These are phyloP conservation scores for Rhopalosiphum padi DNA, from an alignment of 1,140 invertebrate genomes.

Conservation along the genomic window DNA sequence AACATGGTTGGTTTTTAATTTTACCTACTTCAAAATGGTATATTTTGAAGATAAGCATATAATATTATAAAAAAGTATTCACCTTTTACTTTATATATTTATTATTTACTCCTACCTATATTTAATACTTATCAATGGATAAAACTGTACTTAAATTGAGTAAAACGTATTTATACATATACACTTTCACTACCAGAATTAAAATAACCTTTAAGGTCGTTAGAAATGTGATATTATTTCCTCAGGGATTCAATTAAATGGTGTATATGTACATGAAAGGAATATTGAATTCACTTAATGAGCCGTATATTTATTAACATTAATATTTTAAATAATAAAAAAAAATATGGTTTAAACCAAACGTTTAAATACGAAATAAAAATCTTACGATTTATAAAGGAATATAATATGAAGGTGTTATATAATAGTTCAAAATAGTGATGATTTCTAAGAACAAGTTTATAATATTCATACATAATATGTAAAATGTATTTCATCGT, in stretches of 20 bases:
- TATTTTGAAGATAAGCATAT: neutral
- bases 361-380: neutral
- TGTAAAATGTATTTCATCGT: neutral
- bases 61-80: neutral
- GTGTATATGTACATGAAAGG: neutral
- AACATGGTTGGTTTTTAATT: neutral
- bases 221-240: neutral
- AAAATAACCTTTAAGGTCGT: slow-evolving; percentile 29
- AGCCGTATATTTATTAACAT: neutral
- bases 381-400: neutral
- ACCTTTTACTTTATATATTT: neutral
- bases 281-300: neutral
- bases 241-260: neutral
- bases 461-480: neutral
- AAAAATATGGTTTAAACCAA: neutral
- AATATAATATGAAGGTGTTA: neutral
- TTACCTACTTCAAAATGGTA: neutral
- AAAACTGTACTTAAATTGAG: neutral
- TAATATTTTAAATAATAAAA: neutral
- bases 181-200: neutral
- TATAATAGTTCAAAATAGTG: neutral
- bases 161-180: neutral
- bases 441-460: neutral
- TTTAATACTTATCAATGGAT: neutral
- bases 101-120: neutral